Base-by-base conservation (phyloP, 2,888 invertebrate species). In the Neoascia interrupta region DNA sequence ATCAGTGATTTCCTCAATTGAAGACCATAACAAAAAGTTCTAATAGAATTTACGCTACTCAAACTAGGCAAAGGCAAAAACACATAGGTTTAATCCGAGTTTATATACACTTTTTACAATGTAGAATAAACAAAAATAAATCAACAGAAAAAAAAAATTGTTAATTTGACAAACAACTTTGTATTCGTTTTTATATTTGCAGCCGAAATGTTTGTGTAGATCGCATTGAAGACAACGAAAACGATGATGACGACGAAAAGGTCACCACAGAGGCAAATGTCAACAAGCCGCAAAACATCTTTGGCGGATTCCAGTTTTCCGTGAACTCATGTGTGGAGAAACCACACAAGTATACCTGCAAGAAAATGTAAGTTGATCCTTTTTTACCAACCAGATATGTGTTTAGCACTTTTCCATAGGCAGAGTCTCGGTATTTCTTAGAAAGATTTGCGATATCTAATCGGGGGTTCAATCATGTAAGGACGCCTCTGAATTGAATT, bases 161-260 rank as follows among this genome's bases (percentile, higher is more conserved):
- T 34, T n/a, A 41, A 49, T 21, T 18, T 18, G 43, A 43, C 19
- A 21, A 23, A 26, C 3, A n/a, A 21, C 2, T 3, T 10, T 8
- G 41, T 21, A 36, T 53, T 26, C 21, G 26, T 73, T 69, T 11
- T 68, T 51, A 49, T 60, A 75, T 61, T 86, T 87, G 16, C 84
- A 92, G 92, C 28, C 89, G 91, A 45, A 92, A 93, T 84, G 92
- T 93, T 15, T 93, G 93, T 84, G 90, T 91, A 36, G 92, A 92
- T 83, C 90, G 91, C 43, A 90, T 89, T 80, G 90, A 90, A 83
- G 72, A 19, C 11, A 74, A 64, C 8, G 72, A 75, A 3, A 72
- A 73, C 28, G 85, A 84, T n/a, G 83, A 84, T 41, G 80, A 76
- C 10, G 82, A 83, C 28, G 84, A 85, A 16, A 34, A 15, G 37